Conservation (phyloP, 2,113 vertebrate genomes). For the Orthonyx spaldingii region DNA sequence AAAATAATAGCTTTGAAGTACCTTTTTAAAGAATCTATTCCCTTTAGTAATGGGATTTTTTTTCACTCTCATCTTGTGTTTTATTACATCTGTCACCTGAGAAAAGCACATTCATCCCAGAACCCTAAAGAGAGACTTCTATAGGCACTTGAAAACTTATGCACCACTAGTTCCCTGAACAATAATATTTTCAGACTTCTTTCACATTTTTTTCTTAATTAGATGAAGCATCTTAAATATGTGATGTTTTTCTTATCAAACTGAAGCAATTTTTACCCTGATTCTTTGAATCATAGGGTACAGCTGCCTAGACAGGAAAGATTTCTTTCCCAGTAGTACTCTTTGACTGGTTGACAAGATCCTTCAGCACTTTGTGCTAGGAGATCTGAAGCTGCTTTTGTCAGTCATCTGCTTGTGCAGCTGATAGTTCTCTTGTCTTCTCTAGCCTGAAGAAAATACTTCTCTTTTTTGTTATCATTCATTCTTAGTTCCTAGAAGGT, state of each 20-base stretch:
- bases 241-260: neutral
- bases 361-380: neutral
- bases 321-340: neutral
- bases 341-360: neutral
- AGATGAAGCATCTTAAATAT: neutral
- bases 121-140: neutral
- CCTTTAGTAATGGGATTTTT: neutral
- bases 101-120: neutral
- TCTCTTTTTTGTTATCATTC: neutral
- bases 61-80: neutral
- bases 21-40: neutral
- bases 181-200: neutral
- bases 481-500: neutral
- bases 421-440: neutral
- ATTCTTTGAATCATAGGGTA: neutral
- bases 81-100: neutral
- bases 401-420: neutral
- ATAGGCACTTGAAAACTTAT: neutral
- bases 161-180: neutral
- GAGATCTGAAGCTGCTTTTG: neutral
- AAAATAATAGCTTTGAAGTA: neutral
- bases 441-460: neutral
- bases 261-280: neutral
- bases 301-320: neutral
- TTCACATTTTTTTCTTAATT: neutral